A percentile compares a stretch with the other conserved stretches of the same genome.
These are phyloP conservation scores for Parazoanthus atlanticus DNA, from an alignment of 92 coral and sea anemone genomes.

Conservation along the genomic window DNA sequence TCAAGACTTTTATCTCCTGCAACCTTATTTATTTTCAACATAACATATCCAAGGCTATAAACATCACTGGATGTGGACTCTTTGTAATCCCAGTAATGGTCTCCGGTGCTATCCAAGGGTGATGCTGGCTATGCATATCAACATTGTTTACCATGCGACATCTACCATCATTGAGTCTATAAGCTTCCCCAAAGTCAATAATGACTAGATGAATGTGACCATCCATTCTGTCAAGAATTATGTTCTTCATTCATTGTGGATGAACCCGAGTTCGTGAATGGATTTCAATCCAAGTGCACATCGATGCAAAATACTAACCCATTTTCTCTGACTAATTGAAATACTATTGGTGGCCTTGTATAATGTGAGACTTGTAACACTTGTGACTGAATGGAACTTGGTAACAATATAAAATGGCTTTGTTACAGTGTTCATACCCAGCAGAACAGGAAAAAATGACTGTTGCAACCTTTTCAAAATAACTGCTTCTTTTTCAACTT, in stretches of 20 bases:
- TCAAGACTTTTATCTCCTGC: no score
- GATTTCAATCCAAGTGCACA: conserved; percentile 47
- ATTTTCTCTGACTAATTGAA: conserved; percentile 32
- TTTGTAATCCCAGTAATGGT: no score
- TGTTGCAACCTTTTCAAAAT: conserved; percentile 51
- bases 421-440: conserved; percentile 37
- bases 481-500: conserved; percentile 43
- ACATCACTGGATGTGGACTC: no score
- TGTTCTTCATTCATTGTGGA: conserved; percentile 55
- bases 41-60: no score
- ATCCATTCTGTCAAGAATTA: conserved; percentile 50
- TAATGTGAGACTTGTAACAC: conserved; percentile 31
- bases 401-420: conserved; percentile 48
- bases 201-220: conserved; percentile 50
- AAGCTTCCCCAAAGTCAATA: conserved; percentile 44
- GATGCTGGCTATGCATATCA: no score
- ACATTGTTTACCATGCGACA: no score
- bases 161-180: no score
- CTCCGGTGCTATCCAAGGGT: no score
- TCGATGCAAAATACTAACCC: conserved; percentile 43
- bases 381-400: conserved; percentile 49
- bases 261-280: conserved; percentile 46
- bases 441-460: conserved; percentile 49
- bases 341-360: conserved; percentile 32
- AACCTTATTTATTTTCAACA: no score